A percentile compares a stretch with the other conserved stretches of the same genome.
Conservation (phyloP, 2,797 vertebrate genomes). For the Otus scops region DNA sequence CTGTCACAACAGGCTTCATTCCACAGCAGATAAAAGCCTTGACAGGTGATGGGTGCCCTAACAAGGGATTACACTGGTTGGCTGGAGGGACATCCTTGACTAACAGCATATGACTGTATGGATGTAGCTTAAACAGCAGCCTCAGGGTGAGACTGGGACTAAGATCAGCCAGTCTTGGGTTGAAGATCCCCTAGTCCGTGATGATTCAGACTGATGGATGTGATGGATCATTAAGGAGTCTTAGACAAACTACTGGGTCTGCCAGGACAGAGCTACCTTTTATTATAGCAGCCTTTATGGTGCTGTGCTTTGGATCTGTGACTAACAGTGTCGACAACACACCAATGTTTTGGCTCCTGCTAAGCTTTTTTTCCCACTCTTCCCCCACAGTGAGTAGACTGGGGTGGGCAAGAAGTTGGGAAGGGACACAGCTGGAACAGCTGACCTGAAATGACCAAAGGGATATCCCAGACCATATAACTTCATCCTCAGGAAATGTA, state of each 20-base stretch:
- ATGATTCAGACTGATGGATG: neutral
- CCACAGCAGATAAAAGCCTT: neutral
- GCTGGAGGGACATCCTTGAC: neutral
- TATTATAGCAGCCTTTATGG: neutral
- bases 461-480: neutral
- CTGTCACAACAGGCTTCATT: neutral
- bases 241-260: neutral
- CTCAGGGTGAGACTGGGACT: neutral
- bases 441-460: neutral
- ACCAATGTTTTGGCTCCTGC: neutral
- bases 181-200: neutral
- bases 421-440: neutral
- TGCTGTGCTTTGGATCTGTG: neutral
- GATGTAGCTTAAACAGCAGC: neutral
- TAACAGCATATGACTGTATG: neutral
- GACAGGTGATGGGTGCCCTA: neutral
- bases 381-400: neutral
- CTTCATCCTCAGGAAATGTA: neutral
- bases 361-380: neutral
- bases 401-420: neutral
- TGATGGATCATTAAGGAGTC: neutral
- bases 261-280: neutral
- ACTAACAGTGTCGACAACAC: neutral
- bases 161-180: neutral
- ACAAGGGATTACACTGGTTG: neutral